Conservation (phyloP, 2,113 vertebrate genomes). For the Andinoacara biseriatus region DNA sequence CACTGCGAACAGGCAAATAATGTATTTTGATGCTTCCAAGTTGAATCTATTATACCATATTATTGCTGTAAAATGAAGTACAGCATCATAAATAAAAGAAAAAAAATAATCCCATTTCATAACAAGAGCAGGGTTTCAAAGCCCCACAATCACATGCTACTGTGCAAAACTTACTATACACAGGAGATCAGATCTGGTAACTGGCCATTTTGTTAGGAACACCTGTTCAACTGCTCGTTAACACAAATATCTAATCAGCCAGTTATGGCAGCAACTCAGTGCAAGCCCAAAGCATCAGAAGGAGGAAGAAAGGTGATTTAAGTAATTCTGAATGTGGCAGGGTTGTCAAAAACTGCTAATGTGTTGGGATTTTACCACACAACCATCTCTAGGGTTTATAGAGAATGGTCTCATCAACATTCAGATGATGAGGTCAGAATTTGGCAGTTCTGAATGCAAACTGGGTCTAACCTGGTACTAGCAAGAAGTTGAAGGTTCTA, state of each 20-base stretch:
- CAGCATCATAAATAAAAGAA: not conserved
- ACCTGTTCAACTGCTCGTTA: not conserved
- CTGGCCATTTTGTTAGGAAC: not conserved
- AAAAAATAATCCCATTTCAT: not conserved
- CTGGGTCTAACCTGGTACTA: not conserved
- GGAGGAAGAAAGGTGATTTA: not conserved
- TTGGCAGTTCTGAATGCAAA: not conserved
- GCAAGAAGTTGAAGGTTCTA: not conserved
- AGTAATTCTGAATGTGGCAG: not conserved
- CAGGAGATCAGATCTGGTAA: not conserved
- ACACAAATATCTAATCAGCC: not conserved
- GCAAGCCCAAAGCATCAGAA: no score
- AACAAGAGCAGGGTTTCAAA: not conserved
- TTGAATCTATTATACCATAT: not conserved
- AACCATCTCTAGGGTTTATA: no score
- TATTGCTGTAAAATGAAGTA: not conserved
- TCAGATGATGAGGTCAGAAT: not conserved
- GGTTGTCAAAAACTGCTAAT: not conserved
- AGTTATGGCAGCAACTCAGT: no score
- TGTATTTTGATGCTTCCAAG: not conserved
- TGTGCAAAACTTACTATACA: not conserved
- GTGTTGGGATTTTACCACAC: not conserved
- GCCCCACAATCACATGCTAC: not conserved
- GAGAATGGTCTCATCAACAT: not conserved
- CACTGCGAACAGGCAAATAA: not conserved